Conservation (phyloP, 64 coral and sea anemone species). For the Montipora foliosa region DNA sequence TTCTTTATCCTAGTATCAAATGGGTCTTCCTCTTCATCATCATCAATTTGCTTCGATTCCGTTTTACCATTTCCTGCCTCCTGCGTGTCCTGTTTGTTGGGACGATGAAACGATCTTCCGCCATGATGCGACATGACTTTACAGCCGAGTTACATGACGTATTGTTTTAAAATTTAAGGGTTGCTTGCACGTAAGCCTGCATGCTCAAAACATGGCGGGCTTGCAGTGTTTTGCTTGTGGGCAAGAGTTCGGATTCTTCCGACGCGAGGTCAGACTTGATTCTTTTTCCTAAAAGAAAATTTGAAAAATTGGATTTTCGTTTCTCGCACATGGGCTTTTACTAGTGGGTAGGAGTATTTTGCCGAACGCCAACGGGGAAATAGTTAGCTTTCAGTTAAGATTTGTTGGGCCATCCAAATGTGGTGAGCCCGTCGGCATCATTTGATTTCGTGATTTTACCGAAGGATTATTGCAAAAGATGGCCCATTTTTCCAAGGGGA, state of each 20-base stretch:
- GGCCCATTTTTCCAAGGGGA: no score
- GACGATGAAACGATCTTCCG: neutral
- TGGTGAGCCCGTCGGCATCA: no score
- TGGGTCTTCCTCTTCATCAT: constrained; percentile 93
- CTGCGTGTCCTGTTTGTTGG: constrained; percentile 14
- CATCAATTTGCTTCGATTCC: constrained; percentile 37
- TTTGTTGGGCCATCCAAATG: no score
- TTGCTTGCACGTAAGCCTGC: neutral
- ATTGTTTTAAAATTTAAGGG: neutral
- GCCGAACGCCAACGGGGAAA: no score
- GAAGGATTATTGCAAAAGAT: no score
- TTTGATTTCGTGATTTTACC: no score
- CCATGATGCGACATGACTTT: constrained; percentile 47
- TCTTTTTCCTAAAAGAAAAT: neutral
- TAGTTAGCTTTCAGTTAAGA: no score
- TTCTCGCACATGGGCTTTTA: no score
- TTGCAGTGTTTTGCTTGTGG: constrained; percentile 97
- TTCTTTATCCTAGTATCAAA: constrained; percentile 93
- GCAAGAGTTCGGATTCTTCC: constrained; percentile 94
- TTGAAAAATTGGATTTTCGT: neutral
- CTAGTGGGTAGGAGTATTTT: no score
- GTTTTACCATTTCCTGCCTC: neutral
- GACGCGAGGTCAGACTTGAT: constrained; percentile 76
- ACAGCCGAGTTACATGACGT: neutral
- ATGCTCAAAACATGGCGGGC: constrained; percentile 83